phyloP scores from a whole-genome alignment of 2,113 vertebrate species.

The Osmerus mordax region DNA sequence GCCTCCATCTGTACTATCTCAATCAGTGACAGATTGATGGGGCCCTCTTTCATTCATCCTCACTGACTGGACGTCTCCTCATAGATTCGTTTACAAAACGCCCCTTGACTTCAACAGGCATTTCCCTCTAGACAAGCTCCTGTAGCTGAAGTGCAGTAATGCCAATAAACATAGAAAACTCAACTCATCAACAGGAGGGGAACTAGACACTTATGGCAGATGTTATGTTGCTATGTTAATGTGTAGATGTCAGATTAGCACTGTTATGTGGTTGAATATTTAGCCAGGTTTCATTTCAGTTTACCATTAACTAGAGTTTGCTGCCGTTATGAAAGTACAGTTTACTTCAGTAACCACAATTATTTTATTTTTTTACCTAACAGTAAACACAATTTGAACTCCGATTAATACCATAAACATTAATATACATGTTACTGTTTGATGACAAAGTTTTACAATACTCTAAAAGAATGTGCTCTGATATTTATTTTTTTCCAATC shows the following conservation, averaged over 20 bases:
- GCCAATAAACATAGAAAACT: constrained; percentile 41
- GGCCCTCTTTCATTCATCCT: constrained; percentile 68
- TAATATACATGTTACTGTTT: not conserved
- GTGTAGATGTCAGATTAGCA: too few species aligned
- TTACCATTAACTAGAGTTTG: constrained; percentile 19
- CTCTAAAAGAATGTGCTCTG: constrained; percentile 2
- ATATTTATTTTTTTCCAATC: constrained; percentile 16
- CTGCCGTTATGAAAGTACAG: not conserved
- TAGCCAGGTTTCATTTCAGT: not conserved
- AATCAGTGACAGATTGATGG: constrained; percentile 79
- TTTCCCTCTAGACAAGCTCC: constrained; percentile 50
- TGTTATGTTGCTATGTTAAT: too few species aligned
- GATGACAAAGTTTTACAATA: not conserved
- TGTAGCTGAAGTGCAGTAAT: constrained; percentile 42
- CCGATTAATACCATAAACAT: not conserved
- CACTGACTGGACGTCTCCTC: constrained; percentile 61
- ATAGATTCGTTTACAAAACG: constrained; percentile 58
- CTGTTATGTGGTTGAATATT: too few species aligned
- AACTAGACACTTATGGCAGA: not conserved
- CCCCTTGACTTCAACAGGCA: constrained; percentile 44
- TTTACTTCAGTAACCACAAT: constrained; percentile 5
- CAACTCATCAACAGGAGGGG: not conserved
- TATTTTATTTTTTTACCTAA: constrained; percentile 17
- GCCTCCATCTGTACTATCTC: constrained; percentile 77
- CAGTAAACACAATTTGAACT: not conserved